Base-by-base conservation (phyloP, 2,113 vertebrate genomes). In the Orycteropus afer region DNA sequence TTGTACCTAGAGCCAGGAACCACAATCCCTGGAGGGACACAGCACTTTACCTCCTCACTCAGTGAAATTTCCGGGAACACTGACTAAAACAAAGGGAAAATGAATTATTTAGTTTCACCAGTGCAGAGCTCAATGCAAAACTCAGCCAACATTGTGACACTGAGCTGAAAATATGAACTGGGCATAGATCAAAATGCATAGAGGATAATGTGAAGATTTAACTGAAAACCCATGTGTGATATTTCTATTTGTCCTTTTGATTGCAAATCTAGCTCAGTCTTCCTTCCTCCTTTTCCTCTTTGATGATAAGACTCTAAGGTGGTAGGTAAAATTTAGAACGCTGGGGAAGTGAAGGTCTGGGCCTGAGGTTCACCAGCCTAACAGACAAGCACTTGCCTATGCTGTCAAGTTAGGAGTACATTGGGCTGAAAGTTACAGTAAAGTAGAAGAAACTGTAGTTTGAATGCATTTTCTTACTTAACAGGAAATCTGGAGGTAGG, bases 191-290 rank as follows among this genome's bases (percentile, higher is more conserved):
- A 9, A 12, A 53, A 45, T 1, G 32, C 5, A 1, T 1, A 5
- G 55, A 3, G 9, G 27, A 27, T 7, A 5, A 37, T 6, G 37
- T 17, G 20, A 79, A 37, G 45, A 17, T 18, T 23, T 25, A 17
- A 18, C 5, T 1, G 20, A 47, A 42, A 67, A 11, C 9, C 7
- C 49, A 5, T 0, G 0, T 6, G 13, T 13, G 7, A 11, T 32
- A 2, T 34, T 49, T 20, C 77, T 45, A 0, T 59, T 57, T 23
- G 22, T 37, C 11, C 14, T 6, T 57, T 20, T 32, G 42, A n/a
- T 7, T 27, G 74, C 51, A 67, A 37, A 14, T 22, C 45, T 22
- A 11, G 14, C 71, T 73, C 23, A n/a, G 42, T 11, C 32, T 65
- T 65, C 47, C 37, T 40, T 61, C 45, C 27, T 67, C 22, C 82